Evolutionary conservation across 2,113 vertebrate species (phyloP), one percentile per base, ranked within the genome.

Genomic region (Eulemur rufifrons): DNA sequence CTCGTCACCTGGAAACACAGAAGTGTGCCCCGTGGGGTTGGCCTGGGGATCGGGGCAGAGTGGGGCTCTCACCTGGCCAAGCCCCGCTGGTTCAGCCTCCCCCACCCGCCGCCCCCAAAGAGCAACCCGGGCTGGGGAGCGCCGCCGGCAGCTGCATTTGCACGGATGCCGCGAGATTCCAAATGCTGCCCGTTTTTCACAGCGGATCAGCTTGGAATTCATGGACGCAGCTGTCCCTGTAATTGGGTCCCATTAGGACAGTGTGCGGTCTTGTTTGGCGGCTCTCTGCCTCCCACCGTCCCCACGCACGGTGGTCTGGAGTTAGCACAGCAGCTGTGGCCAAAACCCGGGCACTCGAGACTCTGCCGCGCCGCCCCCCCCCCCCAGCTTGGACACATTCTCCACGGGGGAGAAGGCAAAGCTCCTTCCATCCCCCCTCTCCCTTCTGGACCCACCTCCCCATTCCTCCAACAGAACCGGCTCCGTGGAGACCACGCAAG

Each of bases 161-260:
- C 45, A 5, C 1, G 25, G 73, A 42, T 17, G 29, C 56, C 8
- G 15, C 47, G 6, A 11, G 80, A 71, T 63, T 52, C 91, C 23
- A 4, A 7, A 50, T 63, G n/a, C 69, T 14, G 63, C 80, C 52
- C 6, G 11, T 54, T 77, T 83, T 61, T 25, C 94, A 74, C 76
- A 56, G 96, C 4, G 4, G n/a, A 82, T 86, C 93, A 71, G 88
- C 12, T 0, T 1, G 1, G 81, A 47, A 77, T 77, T n/a, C 81
- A 89, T 69, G 13, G 0, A 32, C 68, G 34, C 83, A 89, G 95
- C 94, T 96, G 95, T 29, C 21, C 54, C 73, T 61, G 80, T 64
- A 18, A 86, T n/a, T 8, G 61, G 68, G 95, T 27, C 81, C 95
- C 76, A 0, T 59, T 42, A 39, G 74, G 78, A 54, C 25, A 84